A percentile compares a stretch with the other conserved stretches of the same genome.
Evolutionary conservation across 2,797 vertebrate genomes (phyloP).

Genomic region (Amniataba percoides): DNA sequence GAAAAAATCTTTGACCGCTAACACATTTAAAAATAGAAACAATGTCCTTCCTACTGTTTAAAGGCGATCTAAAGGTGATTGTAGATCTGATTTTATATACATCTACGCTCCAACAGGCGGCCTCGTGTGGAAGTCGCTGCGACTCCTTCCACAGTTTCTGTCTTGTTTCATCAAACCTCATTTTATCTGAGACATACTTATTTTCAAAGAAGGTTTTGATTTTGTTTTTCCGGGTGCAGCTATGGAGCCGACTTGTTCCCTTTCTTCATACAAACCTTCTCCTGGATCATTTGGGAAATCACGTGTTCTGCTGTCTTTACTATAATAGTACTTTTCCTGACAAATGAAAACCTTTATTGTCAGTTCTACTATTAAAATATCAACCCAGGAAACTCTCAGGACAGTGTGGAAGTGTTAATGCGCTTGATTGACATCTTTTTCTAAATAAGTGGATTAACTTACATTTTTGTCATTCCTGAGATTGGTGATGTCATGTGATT

Average conservation of each 20-base stretch:
- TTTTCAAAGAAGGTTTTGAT: neutral
- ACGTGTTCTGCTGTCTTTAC: neutral
- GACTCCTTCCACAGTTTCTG: too few species aligned
- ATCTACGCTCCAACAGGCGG: neutral
- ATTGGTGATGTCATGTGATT: neutral
- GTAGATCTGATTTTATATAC: too few species aligned
- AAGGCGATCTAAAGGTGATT: neutral
- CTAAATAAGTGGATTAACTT: neutral
- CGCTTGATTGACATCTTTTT: neutral
- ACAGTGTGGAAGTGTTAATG: too few species aligned
- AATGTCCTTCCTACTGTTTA: neutral
- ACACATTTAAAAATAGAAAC: neutral
- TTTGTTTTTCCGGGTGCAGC: neutral
- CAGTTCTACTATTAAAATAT: too few species aligned
- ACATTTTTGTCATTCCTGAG: neutral
- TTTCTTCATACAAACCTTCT: neutral
- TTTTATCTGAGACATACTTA: neutral
- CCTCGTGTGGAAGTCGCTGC: neutral
- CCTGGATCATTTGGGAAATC: neutral
- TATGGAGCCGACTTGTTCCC: neutral
- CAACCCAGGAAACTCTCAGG: too few species aligned
- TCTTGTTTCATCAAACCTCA: neutral
- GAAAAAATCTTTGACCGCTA: neutral
- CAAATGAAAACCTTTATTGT: too few species aligned
- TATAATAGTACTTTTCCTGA: neutral